A percentile compares a stretch with the other conserved stretches of the same genome.
Conservation (phyloP, 2,113 vertebrate species). For the Pogonocichla stellata region DNA sequence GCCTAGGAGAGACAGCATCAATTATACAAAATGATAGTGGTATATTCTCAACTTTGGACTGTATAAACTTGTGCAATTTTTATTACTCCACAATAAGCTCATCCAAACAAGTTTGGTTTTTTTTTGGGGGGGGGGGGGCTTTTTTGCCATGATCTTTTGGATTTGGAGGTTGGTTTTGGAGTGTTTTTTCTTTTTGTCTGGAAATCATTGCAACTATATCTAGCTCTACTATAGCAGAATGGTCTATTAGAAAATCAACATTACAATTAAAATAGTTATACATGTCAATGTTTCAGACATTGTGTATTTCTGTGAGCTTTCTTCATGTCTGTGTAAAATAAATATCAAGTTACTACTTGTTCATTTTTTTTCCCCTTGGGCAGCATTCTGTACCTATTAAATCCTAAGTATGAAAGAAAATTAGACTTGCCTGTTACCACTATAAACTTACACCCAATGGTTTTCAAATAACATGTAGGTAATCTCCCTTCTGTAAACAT, state of each 20-base stretch:
- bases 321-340: conserved; percentile 32
- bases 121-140: no score
- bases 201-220: background rate
- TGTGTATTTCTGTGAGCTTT: conserved; percentile 53
- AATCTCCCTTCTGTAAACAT: conserved; percentile 68
- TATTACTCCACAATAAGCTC: background rate
- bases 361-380: conserved; percentile 37
- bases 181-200: background rate
- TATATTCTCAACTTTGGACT: background rate
- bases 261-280: conserved; percentile 52
- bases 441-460: conserved; percentile 71
- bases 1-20: background rate
- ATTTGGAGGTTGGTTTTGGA: background rate
- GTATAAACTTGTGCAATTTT: background rate
- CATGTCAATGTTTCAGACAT: conserved; percentile 42
- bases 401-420: conserved; percentile 73
- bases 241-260: conserved; percentile 11
- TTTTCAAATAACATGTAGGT: conserved; percentile 68
- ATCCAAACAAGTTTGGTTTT: background rate
- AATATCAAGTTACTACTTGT: conserved; percentile 56
- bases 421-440: conserved; percentile 74
- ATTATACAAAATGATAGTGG: background rate
- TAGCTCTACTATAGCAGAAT: background rate
- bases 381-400: conserved; percentile 45
- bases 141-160: background rate